These are phyloP conservation scores for Chionoecetes opilio DNA, from an alignment of 1,140 invertebrate species.

Conservation along the genomic window DNA sequence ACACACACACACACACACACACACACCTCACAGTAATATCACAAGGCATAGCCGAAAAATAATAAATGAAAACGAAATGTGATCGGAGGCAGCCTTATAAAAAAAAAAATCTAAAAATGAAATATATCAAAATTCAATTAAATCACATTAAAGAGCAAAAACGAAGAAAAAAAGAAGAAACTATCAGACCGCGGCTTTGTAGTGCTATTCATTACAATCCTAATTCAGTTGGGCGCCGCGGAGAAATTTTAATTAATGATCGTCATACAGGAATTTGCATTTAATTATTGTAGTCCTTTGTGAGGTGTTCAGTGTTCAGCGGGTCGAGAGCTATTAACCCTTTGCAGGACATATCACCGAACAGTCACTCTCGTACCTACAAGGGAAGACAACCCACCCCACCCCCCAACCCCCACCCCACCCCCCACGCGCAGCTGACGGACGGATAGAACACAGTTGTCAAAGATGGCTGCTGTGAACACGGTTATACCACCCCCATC, in stretches of 20 bases:
- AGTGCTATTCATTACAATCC: conserved; percentile 7
- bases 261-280: conserved; percentile 9
- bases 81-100: not conserved
- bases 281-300: conserved; percentile 19
- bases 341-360: not conserved
- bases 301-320: conserved; percentile 1
- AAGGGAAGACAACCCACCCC: not conserved
- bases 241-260: conserved; percentile 21
- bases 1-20: not conserved
- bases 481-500: too few relatives aligned
- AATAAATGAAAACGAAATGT: not conserved
- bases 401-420: too few relatives aligned
- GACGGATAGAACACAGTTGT: too few relatives aligned
- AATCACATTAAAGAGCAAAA: not conserved
- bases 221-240: not conserved
- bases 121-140: not conserved
- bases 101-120: not conserved
- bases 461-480: too few relatives aligned
- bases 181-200: not conserved
- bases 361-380: not conserved
- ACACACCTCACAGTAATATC: not conserved
- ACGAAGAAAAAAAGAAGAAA: too few relatives aligned
- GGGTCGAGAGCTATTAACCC: conserved; percentile 6
- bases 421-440: too few relatives aligned
- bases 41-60: not conserved